A percentile compares a stretch with the other conserved stretches of the same genome.
Conservation (phyloP, 2,113 vertebrate genomes). For the Tapirus terrestris region DNA sequence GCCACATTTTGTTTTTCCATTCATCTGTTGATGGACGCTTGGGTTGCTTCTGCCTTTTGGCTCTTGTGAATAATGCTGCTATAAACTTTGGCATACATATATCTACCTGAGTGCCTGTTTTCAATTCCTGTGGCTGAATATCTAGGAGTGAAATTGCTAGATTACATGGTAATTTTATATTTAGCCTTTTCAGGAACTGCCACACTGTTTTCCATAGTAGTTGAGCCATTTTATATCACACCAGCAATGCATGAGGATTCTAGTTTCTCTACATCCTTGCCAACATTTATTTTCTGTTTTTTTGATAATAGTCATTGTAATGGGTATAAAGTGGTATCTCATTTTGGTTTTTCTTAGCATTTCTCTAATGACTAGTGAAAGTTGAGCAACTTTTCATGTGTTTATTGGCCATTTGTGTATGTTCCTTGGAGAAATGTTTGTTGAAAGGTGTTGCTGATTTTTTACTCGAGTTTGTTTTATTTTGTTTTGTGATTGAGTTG, state of each 20-base stretch:
- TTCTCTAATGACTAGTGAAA: not conserved
- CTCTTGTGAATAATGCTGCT: not conserved
- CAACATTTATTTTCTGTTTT: not conserved
- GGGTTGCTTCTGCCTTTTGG: not conserved
- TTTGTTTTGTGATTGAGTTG: not conserved
- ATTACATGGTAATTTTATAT: not conserved
- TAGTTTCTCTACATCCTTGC: not conserved
- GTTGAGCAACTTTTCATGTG: not conserved
- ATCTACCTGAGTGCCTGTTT: not conserved
- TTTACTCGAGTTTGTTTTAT: not conserved
- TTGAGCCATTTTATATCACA: not conserved
- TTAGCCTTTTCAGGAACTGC: not conserved
- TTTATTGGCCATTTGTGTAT: not conserved
- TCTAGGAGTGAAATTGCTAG: not conserved
- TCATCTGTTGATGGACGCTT: not conserved
- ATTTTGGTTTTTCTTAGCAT: conserved; percentile 24
- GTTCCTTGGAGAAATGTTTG: not conserved
- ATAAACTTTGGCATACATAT: not conserved
- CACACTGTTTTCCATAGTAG: not conserved
- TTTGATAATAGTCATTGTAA: not conserved
- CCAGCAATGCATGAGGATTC: not conserved
- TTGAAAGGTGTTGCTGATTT: not conserved
- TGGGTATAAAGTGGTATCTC: not conserved
- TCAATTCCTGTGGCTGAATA: not conserved
- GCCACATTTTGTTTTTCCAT: not conserved